Percentiles rank a stretch among this genome's conserved stretches.
Evolutionary conservation across 1,140 invertebrate species (phyloP).

Genomic region (Diuraphis noxia): DNA sequence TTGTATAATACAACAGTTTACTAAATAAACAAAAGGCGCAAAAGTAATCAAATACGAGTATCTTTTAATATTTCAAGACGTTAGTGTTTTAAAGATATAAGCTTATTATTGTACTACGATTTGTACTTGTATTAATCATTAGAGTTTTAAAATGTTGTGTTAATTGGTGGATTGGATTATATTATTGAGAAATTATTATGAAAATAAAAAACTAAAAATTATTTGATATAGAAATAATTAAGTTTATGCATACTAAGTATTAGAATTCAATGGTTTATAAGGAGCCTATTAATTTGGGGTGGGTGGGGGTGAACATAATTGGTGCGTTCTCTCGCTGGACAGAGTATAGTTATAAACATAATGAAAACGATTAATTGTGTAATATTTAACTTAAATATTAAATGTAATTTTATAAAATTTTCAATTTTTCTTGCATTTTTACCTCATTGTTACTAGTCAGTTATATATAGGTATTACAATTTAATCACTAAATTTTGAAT

Average conservation of each 20-base stretch:
- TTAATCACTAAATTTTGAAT: too few species aligned
- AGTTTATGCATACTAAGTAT: neutral
- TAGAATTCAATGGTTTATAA: neutral
- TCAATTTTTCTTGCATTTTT: neutral
- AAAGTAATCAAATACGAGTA: neutral
- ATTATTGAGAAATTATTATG: neutral
- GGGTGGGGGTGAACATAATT: too few species aligned
- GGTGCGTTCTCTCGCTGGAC: too few species aligned
- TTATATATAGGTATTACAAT: too few species aligned
- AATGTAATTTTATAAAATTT: neutral
- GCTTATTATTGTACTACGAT: neutral
- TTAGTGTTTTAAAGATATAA: neutral
- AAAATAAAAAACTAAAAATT: neutral
- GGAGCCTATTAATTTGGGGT: too few species aligned
- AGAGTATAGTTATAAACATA: too few species aligned
- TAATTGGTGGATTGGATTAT: neutral
- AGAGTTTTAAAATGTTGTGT: neutral
- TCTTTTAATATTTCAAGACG: neutral
- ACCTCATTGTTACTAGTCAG: too few species aligned
- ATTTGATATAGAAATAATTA: neutral
- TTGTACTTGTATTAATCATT: neutral
- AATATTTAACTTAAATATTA: neutral
- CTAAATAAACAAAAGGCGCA: neutral
- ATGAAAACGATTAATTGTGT: neutral
- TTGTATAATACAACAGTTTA: neutral